These are phyloP conservation scores for Scaptomyza reducta DNA, from an alignment of 2,888 invertebrate genomes.

Conservation along the genomic window DNA sequence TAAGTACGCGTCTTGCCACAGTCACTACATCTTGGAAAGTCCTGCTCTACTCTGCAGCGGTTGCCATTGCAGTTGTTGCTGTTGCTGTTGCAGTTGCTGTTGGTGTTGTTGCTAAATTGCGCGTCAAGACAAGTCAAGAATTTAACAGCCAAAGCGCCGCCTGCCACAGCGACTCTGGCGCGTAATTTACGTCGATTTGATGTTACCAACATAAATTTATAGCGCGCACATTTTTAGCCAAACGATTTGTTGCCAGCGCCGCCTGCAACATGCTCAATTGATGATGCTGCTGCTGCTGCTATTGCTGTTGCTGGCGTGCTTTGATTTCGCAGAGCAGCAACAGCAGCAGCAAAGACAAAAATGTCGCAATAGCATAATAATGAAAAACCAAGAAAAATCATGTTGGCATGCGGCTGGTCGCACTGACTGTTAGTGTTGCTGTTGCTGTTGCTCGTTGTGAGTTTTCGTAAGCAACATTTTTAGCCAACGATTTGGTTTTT, in stretches of 20 bases:
- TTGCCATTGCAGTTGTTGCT: conserved; percentile 43
- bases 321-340: conserved; percentile 72
- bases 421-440: conserved; percentile 9
- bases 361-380: conserved; percentile 76
- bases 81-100: conserved; percentile 29
- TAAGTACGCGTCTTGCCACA: conserved; percentile 76
- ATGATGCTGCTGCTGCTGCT: conserved; percentile 55
- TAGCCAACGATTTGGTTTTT: conserved; percentile 62
- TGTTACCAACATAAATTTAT: conserved; percentile 79
- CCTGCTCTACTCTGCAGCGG: conserved; percentile 37
- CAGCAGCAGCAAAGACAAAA: conserved; percentile 72
- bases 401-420: conserved; percentile 66
- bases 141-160: conserved; percentile 79
- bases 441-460: conserved; percentile 32
- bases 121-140: conserved; percentile 66
- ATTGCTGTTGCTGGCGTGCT: conserved; percentile 48
- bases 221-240: conserved; percentile 71
- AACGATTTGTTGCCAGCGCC: conserved; percentile 73
- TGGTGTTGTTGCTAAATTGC: conserved; percentile 56
- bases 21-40: conserved; percentile 73
- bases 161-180: conserved; percentile 49
- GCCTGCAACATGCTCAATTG: conserved; percentile 60
- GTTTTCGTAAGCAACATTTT: conserved; percentile 63
- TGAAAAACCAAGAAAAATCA: conserved; percentile 75
- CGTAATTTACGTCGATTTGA: conserved; percentile 79